Evolutionary conservation across 2,113 vertebrate species (phyloP).

Genomic region (Mustelus asterias): DNA sequence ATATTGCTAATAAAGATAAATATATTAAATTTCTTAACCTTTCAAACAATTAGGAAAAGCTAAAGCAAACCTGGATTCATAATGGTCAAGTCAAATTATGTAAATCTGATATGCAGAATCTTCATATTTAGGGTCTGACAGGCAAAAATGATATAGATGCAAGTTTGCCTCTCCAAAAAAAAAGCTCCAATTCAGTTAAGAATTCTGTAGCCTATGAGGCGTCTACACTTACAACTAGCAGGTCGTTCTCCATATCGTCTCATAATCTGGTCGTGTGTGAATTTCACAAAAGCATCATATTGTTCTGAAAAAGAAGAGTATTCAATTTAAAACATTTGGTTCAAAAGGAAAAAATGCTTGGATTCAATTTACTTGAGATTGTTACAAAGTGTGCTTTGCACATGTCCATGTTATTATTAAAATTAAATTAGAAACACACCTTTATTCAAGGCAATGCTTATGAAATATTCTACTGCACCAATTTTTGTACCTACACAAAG

Average conservation of each 20-base stretch:
- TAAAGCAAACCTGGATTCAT: not conserved
- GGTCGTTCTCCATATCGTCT: conserved; percentile 81
- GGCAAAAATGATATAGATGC: not conserved
- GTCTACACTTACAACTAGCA: conserved; percentile 71
- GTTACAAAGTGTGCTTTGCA: not conserved
- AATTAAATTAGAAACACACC: not conserved
- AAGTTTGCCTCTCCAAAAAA: not conserved
- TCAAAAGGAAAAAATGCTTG: not conserved
- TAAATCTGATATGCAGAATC: not conserved
- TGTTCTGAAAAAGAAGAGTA: conserved; percentile 64
- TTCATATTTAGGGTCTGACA: not conserved
- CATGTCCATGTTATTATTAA: not conserved
- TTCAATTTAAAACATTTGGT: not conserved
- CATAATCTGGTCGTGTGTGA: conserved; percentile 92
- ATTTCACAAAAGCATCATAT: conserved; percentile 93
- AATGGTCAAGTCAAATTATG: not conserved
- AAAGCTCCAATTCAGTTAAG: not conserved
- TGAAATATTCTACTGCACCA: not conserved
- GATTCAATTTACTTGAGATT: not conserved
- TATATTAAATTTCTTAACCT: not conserved
- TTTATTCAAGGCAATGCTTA: not conserved
- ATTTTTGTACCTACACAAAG: not conserved
- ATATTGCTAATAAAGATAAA: not conserved
- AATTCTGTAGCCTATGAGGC: not conserved
- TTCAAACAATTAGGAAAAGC: not conserved